These are phyloP conservation scores for Linyphia triangularis DNA, from an alignment of 2,888 invertebrate genomes.

Conservation along the genomic window DNA sequence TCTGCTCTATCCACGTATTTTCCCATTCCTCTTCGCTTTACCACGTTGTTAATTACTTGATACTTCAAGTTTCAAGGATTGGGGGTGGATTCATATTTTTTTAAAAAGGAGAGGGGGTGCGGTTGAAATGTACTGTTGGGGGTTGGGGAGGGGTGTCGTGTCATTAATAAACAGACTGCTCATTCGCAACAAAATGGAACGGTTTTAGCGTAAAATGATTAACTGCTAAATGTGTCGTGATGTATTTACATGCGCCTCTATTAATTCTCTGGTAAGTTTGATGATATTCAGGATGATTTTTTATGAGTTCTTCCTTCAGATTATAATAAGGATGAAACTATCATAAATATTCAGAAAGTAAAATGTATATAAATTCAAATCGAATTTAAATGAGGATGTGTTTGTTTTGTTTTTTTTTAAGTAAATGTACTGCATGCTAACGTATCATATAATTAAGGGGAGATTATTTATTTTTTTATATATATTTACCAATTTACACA, in stretches of 20 bases:
- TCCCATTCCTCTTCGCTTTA: too few relatives aligned
- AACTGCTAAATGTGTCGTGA: neutral
- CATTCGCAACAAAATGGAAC: conserved; percentile 17
- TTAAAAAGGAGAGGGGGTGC: neutral
- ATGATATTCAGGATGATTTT: neutral
- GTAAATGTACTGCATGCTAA: too few relatives aligned
- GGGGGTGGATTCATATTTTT: conserved; percentile 17
- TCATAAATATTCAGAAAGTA: neutral
- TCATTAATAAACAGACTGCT: conserved; percentile 29
- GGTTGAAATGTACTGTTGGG: neutral
- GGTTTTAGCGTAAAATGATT: neutral
- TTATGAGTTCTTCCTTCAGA: neutral
- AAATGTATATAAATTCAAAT: neutral
- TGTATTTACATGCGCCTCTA: neutral
- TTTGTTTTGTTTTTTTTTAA: too few relatives aligned
- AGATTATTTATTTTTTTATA: too few relatives aligned
- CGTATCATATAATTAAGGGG: too few relatives aligned
- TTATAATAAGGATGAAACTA: neutral
- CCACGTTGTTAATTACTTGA: conserved; percentile 35
- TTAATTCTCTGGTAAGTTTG: neutral
- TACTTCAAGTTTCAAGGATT: neutral
- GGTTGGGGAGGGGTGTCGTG: neutral
- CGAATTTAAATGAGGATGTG: too few relatives aligned
- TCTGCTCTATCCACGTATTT: neutral
- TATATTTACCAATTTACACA: too few relatives aligned